Conservation (phyloP, 2,113 vertebrate genomes). For the Hucho hucho region DNA sequence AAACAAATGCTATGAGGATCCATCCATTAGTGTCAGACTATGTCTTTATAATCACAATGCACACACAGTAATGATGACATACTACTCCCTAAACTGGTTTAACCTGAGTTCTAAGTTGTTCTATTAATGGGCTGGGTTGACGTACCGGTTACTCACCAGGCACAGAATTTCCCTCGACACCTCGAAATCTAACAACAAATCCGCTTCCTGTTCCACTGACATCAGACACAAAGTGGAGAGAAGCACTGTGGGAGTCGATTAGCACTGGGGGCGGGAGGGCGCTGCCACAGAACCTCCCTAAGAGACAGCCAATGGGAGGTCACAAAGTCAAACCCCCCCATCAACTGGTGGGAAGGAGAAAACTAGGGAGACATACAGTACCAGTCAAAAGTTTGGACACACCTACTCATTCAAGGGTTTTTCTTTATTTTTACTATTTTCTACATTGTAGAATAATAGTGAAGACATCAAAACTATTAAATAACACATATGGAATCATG, state of each 20-base stretch:
- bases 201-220: slow-evolving; percentile 65
- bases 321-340: neutral
- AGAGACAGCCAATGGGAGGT: slow-evolving; percentile 21
- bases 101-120: neutral
- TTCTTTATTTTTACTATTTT: no score
- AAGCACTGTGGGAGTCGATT: slow-evolving; percentile 64
- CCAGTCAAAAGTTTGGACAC: no score
- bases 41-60: neutral
- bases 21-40: neutral
- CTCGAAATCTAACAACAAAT: slow-evolving; percentile 76
- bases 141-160: slow-evolving; percentile 64
- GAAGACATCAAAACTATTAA: no score
- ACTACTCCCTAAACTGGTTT: neutral
- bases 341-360: neutral
- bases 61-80: neutral
- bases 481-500: no score
- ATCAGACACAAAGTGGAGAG: slow-evolving; percentile 80
- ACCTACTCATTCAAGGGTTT: no score
- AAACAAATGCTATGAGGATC: neutral
- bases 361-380: no score
- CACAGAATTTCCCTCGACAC: slow-evolving; percentile 57
- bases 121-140: neutral
- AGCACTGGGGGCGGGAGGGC: slow-evolving; percentile 63
- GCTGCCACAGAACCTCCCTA: slow-evolving; percentile 80
- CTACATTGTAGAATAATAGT: no score